These are phyloP conservation scores for Gobius niger DNA, from an alignment of 2,113 vertebrate species.

Conservation along the genomic window DNA sequence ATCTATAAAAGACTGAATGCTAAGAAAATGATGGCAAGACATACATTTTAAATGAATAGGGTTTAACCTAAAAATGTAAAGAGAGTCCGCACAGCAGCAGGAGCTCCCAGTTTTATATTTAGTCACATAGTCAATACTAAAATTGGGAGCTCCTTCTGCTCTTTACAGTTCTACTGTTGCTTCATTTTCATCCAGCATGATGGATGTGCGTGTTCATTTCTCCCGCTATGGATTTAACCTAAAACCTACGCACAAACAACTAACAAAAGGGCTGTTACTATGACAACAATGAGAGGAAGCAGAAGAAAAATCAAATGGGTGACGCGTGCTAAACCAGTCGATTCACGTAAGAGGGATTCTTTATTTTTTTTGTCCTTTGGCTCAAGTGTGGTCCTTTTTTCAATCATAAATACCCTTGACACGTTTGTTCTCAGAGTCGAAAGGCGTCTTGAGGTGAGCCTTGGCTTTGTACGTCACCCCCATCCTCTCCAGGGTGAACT, in stretches of 20 bases:
- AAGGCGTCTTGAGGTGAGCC: slow-evolving; percentile 88
- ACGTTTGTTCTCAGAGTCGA: slow-evolving; percentile 90
- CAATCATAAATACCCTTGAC: slow-evolving; percentile 87
- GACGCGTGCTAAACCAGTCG: background rate
- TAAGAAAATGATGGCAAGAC: too few species aligned
- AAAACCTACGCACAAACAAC: background rate
- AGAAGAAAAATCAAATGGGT: background rate
- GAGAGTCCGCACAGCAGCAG: too few species aligned
- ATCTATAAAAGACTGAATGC: too few species aligned
- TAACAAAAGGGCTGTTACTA: background rate
- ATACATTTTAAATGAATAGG: too few species aligned
- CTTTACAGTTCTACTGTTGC: too few species aligned
- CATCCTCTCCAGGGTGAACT: slow-evolving; percentile 90
- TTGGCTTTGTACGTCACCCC: slow-evolving; percentile 83
- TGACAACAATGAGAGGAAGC: background rate
- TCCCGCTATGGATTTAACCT: too few species aligned
- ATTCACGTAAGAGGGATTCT: slow-evolving; percentile 1
- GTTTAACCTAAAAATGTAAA: too few species aligned
- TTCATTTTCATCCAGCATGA: too few species aligned
- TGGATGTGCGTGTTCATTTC: too few species aligned
- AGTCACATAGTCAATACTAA: too few species aligned
- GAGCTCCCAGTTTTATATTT: too few species aligned
- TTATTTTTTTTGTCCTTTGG: slow-evolving; percentile 13
- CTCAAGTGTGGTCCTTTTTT: slow-evolving; percentile 11
- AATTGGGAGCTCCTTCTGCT: too few species aligned